phyloP scores from a whole-genome alignment of 2,888 invertebrate species.

The Teleiodes luculella region DNA sequence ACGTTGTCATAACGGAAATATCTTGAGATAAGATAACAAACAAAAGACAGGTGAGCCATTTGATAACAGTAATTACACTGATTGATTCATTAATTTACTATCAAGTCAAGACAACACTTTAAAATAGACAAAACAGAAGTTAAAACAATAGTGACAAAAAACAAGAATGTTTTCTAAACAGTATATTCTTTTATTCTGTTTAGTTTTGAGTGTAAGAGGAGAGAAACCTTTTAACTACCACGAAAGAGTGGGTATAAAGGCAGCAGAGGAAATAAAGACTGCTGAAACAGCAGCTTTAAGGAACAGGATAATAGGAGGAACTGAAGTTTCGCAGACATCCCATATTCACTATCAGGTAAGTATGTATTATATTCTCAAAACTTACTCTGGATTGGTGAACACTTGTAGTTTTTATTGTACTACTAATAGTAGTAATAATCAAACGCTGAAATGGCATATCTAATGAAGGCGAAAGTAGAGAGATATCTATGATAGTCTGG shows the following conservation, averaged over 20 bases:
- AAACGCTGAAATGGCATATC: no score
- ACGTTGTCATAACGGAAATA: no score
- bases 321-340: neutral
- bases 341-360: conserved; percentile 15
- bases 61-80: neutral
- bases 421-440: no score
- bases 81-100: neutral
- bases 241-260: conserved; percentile 9
- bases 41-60: neutral
- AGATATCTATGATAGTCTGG: no score
- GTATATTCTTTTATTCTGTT: neutral
- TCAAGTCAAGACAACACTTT: neutral
- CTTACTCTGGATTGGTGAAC: no score
- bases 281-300: neutral
- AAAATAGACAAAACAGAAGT: no score
- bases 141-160: no score
- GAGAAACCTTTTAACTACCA: conserved; percentile 8
- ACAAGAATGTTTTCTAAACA: neutral
- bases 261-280: conserved; percentile 3
- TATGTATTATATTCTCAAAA: neutral
- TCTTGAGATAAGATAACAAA: neutral
- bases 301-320: conserved; percentile 13
- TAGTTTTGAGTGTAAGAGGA: neutral
- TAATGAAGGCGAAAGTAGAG: no score
- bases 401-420: no score